phyloP scores from a whole-genome alignment of 2,888 invertebrate species.

The Cryptocephalus primarius region DNA sequence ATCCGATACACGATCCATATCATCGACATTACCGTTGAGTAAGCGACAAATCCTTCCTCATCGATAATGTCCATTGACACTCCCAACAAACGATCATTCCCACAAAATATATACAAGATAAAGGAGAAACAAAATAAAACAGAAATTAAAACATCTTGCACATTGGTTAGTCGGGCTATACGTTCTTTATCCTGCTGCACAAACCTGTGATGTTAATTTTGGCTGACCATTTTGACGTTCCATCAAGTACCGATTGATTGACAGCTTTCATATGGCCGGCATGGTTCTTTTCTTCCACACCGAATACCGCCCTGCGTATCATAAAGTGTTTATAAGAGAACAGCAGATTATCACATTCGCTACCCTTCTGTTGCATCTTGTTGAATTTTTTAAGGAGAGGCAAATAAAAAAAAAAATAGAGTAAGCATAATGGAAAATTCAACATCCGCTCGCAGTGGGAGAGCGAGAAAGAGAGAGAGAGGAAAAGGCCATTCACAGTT shows the following conservation, averaged over 20 bases:
- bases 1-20: no score
- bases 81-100: background rate
- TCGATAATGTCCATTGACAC: no score
- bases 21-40: no score
- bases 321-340: conserved; percentile 2
- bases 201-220: conserved; percentile 99
- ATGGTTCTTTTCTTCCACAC: conserved; percentile 90
- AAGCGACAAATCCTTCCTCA: no score
- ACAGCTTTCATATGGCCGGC: conserved; percentile 95
- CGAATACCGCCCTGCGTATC: conserved; percentile 76
- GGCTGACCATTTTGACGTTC: conserved; percentile 99
- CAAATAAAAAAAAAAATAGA: no score
- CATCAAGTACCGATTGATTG: conserved; percentile 97
- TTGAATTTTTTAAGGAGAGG: no score
- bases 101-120: background rate
- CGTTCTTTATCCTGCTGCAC: conserved; percentile 31
- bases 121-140: background rate
- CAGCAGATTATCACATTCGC: no score
- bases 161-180: background rate
- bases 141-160: background rate
- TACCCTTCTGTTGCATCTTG: no score
- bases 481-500: no score
- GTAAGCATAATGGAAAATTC: no score
- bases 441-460: no score
- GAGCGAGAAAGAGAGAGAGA: no score